Evolutionary conservation across 2,113 vertebrate species (phyloP).

Genomic region (human (Homo sapiens)): GRCh38 chr14:34234001-34234500

Average conservation of each 20-base stretch:
- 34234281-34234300: not conserved
- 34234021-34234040: not conserved
- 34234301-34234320: slow-evolving; percentile 36
- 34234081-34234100: not conserved
- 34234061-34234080: not conserved
- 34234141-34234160: not conserved
- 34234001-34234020: not conserved
- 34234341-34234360: not conserved
- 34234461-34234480: not conserved
- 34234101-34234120: not conserved
- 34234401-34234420: not conserved
- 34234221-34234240: not conserved
- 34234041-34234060: not conserved
- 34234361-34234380: not conserved
- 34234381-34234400: not conserved
- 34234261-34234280: slow-evolving; percentile 40
- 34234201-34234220: slow-evolving; percentile 25
- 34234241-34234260: slow-evolving; percentile 1
- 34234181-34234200: not conserved
- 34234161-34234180: not conserved
- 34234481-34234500: not conserved
- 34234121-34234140: not conserved
- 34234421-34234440: not conserved
- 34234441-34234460: not conserved
- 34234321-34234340: not conserved